Percentiles rank a stretch among this genome's conserved stretches.
phyloP scores from a whole-genome alignment of 2,888 invertebrate species.

The Dynastes maya region DNA sequence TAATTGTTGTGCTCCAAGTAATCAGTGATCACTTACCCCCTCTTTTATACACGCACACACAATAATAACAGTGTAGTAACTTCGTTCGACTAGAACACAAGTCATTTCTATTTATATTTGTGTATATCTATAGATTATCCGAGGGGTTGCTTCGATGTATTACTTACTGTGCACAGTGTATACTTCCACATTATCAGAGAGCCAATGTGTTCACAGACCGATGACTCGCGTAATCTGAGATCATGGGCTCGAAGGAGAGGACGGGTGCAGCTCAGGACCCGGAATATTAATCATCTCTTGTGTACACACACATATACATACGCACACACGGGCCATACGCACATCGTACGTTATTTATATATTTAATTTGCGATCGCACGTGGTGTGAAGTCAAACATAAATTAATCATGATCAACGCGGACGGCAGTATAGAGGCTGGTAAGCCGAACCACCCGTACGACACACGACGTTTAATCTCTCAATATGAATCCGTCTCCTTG shows the following conservation, averaged over 20 bases:
- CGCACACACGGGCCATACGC: conserved; percentile 53
- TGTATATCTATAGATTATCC: conserved; percentile 14
- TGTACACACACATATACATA: conserved; percentile 1
- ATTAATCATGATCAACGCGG: conserved; percentile 49
- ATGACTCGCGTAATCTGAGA: conserved; percentile 66
- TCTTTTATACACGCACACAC: not conserved
- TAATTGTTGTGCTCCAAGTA: not conserved
- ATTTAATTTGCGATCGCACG: conserved; percentile 62
- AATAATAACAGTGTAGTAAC: not conserved
- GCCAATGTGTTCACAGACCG: conserved; percentile 63
- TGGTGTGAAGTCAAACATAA: conserved; percentile 62
- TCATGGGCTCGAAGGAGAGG: conserved; percentile 57
- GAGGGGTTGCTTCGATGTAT: conserved; percentile 23
- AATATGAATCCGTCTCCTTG: conserved; percentile 33
- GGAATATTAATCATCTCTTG: conserved; percentile 63
- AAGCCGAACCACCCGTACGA: not conserved
- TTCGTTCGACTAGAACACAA: not conserved
- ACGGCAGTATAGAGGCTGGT: conserved; percentile 5
- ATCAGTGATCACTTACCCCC: conserved; percentile 1
- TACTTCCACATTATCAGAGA: conserved; percentile 39
- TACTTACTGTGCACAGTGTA: not conserved
- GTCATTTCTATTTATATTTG: conserved; percentile 30
- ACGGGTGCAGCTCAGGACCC: conserved; percentile 53
- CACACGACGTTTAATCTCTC: conserved; percentile 40
- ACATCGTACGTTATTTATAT: conserved; percentile 62